Percentiles rank a stretch among this genome's conserved stretches.
phyloP scores from a whole-genome alignment of 2,797 vertebrate species.

The Pyrocephalus nanus region DNA sequence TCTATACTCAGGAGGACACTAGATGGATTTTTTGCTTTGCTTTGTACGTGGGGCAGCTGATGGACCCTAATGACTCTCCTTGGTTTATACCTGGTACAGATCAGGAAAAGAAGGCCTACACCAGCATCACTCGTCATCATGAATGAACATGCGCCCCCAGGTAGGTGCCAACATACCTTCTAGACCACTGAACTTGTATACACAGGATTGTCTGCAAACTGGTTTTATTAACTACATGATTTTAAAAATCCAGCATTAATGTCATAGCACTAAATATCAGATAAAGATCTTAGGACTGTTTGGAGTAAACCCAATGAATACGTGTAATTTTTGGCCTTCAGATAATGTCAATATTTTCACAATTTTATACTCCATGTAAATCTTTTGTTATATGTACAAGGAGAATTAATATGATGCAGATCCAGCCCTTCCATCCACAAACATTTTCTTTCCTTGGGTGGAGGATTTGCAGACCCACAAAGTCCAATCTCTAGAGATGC shows the following conservation, averaged over 20 bases:
- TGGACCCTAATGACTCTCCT: not conserved
- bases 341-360: not conserved
- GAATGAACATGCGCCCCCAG: slow-evolving; percentile 82
- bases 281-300: not conserved
- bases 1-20: not conserved
- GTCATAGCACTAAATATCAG: not conserved
- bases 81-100: slow-evolving; percentile 75
- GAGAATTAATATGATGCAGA: not conserved
- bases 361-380: not conserved
- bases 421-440: not conserved
- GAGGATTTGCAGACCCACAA: not conserved
- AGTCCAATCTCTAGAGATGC: not conserved
- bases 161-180: slow-evolving; percentile 67
- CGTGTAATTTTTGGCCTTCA: not conserved
- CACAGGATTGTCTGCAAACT: not conserved
- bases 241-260: not conserved
- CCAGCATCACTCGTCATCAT: slow-evolving; percentile 89
- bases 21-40: not conserved
- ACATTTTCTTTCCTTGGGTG: not conserved
- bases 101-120: slow-evolving; percentile 87
- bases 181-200: not conserved
- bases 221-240: not conserved
- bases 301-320: not conserved
- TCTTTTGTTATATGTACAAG: not conserved
- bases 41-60: not conserved